Percentiles rank a stretch among this genome's conserved stretches.
These are phyloP conservation scores for Neuroterus valhalla DNA, from an alignment of 1,140 invertebrate genomes.

Conservation along the genomic window DNA sequence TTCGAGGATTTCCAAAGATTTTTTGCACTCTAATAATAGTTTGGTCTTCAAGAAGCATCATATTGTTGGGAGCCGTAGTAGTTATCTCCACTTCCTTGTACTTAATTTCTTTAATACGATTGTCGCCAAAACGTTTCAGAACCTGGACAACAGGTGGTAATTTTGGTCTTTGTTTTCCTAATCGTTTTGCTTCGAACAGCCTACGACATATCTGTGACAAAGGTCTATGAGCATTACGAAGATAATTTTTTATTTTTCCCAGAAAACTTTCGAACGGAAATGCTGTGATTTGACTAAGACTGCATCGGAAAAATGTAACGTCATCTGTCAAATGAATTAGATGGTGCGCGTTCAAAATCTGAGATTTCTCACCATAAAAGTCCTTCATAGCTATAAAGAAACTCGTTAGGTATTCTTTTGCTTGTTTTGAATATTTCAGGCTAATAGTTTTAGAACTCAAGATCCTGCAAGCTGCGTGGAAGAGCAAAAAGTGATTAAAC, in stretches of 20 bases:
- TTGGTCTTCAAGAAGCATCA: constrained; percentile 32
- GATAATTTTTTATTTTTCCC: constrained; percentile 35
- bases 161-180: constrained; percentile 33
- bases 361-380: constrained; percentile 15
- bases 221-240: constrained; percentile 37
- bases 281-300: constrained; percentile 39
- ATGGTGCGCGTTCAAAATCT: constrained; percentile 28
- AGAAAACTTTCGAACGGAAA: constrained; percentile 47
- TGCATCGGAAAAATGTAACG: constrained; percentile 27
- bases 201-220: constrained; percentile 38
- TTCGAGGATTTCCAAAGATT: constrained; percentile 20
- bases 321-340: constrained; percentile 14
- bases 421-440: constrained; percentile 1
- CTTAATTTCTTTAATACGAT: constrained; percentile 16
- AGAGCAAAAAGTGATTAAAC: constrained; percentile 46
- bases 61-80: constrained; percentile 33
- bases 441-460: constrained; percentile 3
- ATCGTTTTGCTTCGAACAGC: constrained; percentile 26
- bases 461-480: constrained; percentile 36
- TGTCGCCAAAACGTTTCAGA: constrained; percentile 27
- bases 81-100: constrained; percentile 33
- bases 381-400: constrained; percentile 16
- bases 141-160: constrained; percentile 19
- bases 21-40: constrained; percentile 1
- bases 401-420: constrained; percentile 3